phyloP scores from a whole-genome alignment of 2,888 invertebrate species.

The Pharmacophagus antenor region DNA sequence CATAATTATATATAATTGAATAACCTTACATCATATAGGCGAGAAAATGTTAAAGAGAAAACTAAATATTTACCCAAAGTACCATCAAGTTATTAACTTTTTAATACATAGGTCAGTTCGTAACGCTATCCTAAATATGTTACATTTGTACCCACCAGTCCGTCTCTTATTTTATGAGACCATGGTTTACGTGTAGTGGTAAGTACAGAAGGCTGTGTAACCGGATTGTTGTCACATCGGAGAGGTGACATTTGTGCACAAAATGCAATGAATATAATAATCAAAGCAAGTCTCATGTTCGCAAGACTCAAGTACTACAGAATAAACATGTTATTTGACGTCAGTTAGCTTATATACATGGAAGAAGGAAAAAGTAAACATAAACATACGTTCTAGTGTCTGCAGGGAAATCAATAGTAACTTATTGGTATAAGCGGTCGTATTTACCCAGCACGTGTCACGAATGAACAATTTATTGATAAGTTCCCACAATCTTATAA shows the following conservation, averaged over 20 bases:
- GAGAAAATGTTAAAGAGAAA: too few relatives aligned
- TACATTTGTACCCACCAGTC: constrained; percentile 18
- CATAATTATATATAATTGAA: too few relatives aligned
- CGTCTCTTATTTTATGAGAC: constrained; percentile 26
- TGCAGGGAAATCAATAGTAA: constrained; percentile 12
- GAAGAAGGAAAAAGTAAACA: constrained; percentile 12
- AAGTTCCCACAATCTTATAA: background rate
- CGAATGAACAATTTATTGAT: constrained; percentile 12
- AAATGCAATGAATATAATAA: constrained; percentile 10
- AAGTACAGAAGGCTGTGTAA: background rate
- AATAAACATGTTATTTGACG: background rate
- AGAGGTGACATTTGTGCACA: constrained; percentile 1
- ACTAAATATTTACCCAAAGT: too few relatives aligned
- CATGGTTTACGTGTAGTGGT: constrained; percentile 25
- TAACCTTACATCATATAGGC: too few relatives aligned
- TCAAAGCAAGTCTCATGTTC: constrained; percentile 17
- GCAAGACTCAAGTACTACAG: background rate
- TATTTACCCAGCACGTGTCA: constrained; percentile 23
- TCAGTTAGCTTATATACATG: constrained; percentile 13
- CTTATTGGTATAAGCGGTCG: background rate
- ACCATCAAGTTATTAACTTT: too few relatives aligned
- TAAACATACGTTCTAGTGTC: background rate
- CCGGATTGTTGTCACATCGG: background rate
- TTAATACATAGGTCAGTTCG: too few relatives aligned
- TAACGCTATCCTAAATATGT: too few relatives aligned